These are phyloP conservation scores for Aspidiotus rigidus DNA, from an alignment of 2,888 invertebrate genomes.

Conservation along the genomic window DNA sequence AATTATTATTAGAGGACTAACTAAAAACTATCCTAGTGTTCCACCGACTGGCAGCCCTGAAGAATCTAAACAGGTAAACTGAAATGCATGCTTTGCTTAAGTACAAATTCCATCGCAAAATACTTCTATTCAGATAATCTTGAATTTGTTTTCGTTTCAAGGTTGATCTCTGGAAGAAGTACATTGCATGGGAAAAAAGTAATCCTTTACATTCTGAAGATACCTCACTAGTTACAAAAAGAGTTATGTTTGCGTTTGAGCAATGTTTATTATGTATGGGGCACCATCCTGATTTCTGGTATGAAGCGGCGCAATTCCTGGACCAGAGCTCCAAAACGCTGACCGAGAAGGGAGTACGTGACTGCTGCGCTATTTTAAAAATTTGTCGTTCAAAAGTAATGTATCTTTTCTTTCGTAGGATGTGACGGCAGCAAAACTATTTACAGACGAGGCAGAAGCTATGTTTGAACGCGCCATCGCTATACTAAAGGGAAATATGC, in stretches of 20 bases:
- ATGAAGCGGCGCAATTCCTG: slow-evolving; percentile 93
- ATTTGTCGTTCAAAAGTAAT: not conserved
- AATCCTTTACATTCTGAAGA: slow-evolving; percentile 96
- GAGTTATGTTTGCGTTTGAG: slow-evolving; percentile 98
- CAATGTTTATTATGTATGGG: slow-evolving; percentile 92
- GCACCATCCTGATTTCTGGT: slow-evolving; percentile 98
- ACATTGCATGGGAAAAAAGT: slow-evolving; percentile 92
- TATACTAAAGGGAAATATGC: slow-evolving; percentile 78
- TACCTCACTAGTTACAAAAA: slow-evolving; percentile 78
- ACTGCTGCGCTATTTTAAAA: not conserved
- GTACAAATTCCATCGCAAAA: not conserved
- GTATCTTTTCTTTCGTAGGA: slow-evolving; percentile 54
- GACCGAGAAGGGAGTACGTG: slow-evolving; percentile 82
- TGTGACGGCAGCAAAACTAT: slow-evolving; percentile 81
- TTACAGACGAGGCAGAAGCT: slow-evolving; percentile 88
- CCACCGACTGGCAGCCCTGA: slow-evolving; percentile 88
- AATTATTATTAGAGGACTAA: slow-evolving; percentile 85
- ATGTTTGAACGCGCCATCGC: slow-evolving; percentile 93
- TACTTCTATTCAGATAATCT: not conserved
- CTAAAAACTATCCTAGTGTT: slow-evolving; percentile 88
- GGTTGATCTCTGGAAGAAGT: slow-evolving; percentile 99
- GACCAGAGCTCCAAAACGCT: slow-evolving; percentile 89
- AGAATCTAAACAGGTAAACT: slow-evolving; percentile 76
- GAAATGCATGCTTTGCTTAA: not conserved
- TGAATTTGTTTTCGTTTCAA: slow-evolving; percentile 41